Conservation (phyloP, 2,888 invertebrate genomes). For the Netelia melanura region DNA sequence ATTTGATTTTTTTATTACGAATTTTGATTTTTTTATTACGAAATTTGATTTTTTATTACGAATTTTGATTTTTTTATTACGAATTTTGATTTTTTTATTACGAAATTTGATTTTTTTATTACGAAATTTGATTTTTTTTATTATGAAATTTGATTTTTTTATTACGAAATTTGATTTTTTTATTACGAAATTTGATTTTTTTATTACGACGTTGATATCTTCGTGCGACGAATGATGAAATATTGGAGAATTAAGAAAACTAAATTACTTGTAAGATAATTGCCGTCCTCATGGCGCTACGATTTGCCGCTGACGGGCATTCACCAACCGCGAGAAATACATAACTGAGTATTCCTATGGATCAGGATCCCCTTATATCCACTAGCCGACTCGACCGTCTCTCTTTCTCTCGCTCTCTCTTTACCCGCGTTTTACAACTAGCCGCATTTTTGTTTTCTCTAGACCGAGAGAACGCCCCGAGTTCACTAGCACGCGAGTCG, state of each 20-base stretch:
- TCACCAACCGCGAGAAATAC: conserved; percentile 75
- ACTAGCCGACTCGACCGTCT: conserved; percentile 56
- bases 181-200: no score
- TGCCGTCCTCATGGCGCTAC: conserved; percentile 71
- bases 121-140: no score
- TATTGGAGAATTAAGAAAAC: background rate
- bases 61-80: no score
- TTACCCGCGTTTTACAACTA: conserved; percentile 51
- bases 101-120: no score
- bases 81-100: no score
- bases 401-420: conserved; percentile 44
- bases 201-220: background rate
- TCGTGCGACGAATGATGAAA: background rate
- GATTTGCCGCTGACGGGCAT: conserved; percentile 66
- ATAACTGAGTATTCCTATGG: conserved; percentile 77
- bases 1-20: background rate
- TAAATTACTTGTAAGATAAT: conserved; percentile 73
- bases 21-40: no score
- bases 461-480: background rate
- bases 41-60: no score
- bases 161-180: no score
- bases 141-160: no score
- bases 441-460: conserved; percentile 10
- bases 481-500: conserved; percentile 29
- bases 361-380: conserved; percentile 78